These are phyloP conservation scores for Lethocerus indicus DNA, from an alignment of 1,140 invertebrate genomes.

Conservation along the genomic window DNA sequence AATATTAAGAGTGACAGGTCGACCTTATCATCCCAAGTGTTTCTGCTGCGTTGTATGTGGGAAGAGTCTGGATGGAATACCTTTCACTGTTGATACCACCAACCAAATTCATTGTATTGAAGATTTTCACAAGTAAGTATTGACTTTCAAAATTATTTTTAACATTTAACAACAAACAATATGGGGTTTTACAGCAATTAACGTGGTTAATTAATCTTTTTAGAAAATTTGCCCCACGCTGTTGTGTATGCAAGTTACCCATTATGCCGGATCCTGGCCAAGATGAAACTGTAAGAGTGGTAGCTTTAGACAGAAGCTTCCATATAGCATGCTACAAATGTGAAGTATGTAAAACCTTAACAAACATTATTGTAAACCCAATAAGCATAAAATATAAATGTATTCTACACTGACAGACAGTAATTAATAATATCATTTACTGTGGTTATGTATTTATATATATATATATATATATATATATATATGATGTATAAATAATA, in stretches of 20 bases:
- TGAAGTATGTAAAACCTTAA: no score
- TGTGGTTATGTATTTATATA: no score
- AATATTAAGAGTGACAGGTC: constrained; percentile 89
- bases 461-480: no score
- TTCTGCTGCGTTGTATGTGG: constrained; percentile 92
- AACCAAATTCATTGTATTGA: constrained; percentile 98
- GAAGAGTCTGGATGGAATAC: constrained; percentile 91
- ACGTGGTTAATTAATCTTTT: constrained; percentile 15
- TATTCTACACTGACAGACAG: no score
- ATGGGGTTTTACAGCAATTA: neutral
- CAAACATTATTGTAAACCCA: no score
- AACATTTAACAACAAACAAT: neutral
- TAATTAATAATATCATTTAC: no score
- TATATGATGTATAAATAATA: no score
- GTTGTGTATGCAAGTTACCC: constrained; percentile 84
- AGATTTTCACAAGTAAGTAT: constrained; percentile 85
- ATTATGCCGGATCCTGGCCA: constrained; percentile 93
- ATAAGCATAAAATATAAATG: no score
- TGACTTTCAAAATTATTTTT: neutral
- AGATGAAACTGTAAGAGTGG: constrained; percentile 92
- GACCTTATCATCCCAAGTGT: constrained; percentile 95
- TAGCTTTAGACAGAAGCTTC: constrained; percentile 92
- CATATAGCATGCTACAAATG: constrained; percentile 95
- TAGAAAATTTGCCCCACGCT: constrained; percentile 96
- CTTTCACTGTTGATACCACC: constrained; percentile 94